Evolutionary conservation across 2,888 invertebrate species (phyloP), one percentile per base, ranked within the genome.

Genomic region (Trachelus iudaicus): DNA sequence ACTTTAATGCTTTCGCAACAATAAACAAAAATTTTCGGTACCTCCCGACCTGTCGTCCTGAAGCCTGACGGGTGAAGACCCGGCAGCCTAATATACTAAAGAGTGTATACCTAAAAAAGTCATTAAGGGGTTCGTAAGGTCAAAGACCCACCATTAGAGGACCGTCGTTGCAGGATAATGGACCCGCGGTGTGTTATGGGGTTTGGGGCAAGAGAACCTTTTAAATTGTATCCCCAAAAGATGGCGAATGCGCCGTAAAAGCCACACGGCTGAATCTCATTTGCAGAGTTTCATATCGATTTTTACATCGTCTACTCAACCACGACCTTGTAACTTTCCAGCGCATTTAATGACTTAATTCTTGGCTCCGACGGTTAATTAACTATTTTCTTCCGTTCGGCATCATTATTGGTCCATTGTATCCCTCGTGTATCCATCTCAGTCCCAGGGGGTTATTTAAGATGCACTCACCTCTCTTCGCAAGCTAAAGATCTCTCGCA

Each of bases 191-290:
- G 30, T 9, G 33, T 31, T 31, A n/a, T 11, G 75, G 75, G 11
- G 31, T 23, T 40, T 15, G 33, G 56, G 30, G 11, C n/a, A 15
- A 56, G 30, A 23, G 34, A 30, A 69, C 30, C 13, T 56, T 56
- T 69, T 75, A 34, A 33, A 76, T 69, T 69, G 69, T 33, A 33
- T 69, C 33, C 69, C 69, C 30, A 11, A 13, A 33, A 69, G 33
- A 33, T 30, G 33, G 69, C 15, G 76, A 23, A 23, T 33, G 73
- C 31, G 73, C 31, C 56, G 77, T 56, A 75, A 77, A 77, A 71
- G 71, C 11, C 30, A 23, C 15, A 30, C 33, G 23, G 73, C 4
- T 76, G 31, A 76, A 76, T n/a, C 33, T 33, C 30, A 69, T 69
- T 69, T 69, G 69, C 40, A 13, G 30, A 69, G 69, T 69, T 69